Evolutionary conservation across 2,113 vertebrate species (phyloP).

Genomic region (Vireo altiloquus): DNA sequence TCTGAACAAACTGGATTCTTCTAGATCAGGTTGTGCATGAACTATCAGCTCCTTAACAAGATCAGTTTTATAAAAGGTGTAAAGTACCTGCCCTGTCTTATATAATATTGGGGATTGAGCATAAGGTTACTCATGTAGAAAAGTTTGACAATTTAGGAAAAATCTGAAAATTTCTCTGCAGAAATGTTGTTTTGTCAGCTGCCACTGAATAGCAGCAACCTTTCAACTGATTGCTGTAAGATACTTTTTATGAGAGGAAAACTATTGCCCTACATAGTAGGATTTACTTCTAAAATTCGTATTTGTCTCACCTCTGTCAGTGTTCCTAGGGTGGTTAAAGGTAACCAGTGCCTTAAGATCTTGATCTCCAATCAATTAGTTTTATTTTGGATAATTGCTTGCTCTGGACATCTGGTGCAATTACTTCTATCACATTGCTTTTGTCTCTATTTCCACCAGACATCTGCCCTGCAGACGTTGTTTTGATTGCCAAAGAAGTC

Average conservation of each 20-base stretch:
- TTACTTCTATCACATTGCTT: constrained; percentile 5
- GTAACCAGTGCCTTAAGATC: neutral
- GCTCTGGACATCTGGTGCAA: constrained; percentile 22
- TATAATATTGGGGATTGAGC: neutral
- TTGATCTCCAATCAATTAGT: neutral
- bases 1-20: neutral
- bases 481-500: constrained; percentile 6
- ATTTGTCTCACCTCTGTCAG: neutral
- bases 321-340: neutral
- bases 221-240: neutral
- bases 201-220: neutral
- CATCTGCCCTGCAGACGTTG: constrained; percentile 12
- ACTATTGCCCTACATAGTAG: neutral
- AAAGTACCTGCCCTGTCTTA: neutral
- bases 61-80: neutral
- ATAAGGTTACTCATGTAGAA: neutral
- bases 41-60: neutral
- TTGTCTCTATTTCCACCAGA: constrained; percentile 28
- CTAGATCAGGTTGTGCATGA: neutral
- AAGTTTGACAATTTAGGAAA: neutral
- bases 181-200: neutral
- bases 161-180: neutral
- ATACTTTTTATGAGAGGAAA: neutral
- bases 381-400: constrained; percentile 21
- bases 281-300: neutral